Evolutionary conservation across 2,113 vertebrate genomes (phyloP).

Genomic region (Glaucomys volans): DNA sequence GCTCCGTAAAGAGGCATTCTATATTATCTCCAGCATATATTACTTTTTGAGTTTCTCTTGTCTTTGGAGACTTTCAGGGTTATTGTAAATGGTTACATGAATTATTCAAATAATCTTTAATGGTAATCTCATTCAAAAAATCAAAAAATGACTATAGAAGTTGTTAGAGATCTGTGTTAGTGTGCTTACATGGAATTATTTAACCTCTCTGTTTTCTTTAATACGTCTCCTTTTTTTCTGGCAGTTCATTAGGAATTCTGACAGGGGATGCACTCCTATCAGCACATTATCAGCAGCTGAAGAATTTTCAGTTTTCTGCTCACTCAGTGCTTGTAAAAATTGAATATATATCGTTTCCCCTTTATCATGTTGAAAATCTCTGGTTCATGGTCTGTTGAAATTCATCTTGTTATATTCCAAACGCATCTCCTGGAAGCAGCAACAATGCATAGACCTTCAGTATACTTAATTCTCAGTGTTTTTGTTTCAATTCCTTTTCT

Average conservation of each 20-base stretch:
- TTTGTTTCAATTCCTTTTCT: constrained; percentile 73
- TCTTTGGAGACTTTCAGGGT: background rate
- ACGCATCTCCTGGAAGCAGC: constrained; percentile 56
- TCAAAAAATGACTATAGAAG: background rate
- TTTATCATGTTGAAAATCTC: constrained; percentile 80
- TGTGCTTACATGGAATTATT: background rate
- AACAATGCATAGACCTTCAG: constrained; percentile 42
- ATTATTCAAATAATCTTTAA: constrained; percentile 52
- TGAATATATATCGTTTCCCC: constrained; percentile 74
- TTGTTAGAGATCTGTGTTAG: background rate
- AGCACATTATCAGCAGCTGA: constrained; percentile 72
- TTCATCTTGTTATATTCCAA: constrained; percentile 76
- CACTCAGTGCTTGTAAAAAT: constrained; percentile 80
- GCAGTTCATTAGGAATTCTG: constrained; percentile 77
- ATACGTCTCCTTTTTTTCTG: constrained; percentile 53
- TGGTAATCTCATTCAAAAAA: constrained; percentile 62
- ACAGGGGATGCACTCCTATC: constrained; percentile 65
- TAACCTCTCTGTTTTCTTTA: constrained; percentile 41
- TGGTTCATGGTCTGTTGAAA: constrained; percentile 81
- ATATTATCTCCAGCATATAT: background rate
- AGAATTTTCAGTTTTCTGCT: constrained; percentile 80
- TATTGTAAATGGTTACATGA: constrained; percentile 43
- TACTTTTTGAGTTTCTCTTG: constrained; percentile 29
- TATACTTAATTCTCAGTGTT: constrained; percentile 58
- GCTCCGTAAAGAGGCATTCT: background rate